Conservation (phyloP, 1,140 invertebrate species). For the Babylonia areolata region DNA sequence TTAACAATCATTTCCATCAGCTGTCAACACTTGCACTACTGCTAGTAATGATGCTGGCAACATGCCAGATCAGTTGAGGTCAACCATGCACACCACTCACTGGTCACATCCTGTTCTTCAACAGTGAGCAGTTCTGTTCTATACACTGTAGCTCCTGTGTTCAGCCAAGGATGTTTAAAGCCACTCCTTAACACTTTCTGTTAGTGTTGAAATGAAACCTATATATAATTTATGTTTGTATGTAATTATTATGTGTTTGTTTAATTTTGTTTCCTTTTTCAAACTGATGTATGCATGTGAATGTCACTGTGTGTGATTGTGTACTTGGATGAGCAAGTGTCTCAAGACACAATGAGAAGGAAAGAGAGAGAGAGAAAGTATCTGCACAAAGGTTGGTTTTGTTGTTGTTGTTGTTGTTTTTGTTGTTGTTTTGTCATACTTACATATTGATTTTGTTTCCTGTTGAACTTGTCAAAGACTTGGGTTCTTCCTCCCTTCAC, state of each 20-base stretch:
- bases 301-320: neutral
- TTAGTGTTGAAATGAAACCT: neutral
- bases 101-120: neutral
- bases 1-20: neutral
- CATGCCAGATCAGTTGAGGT: neutral
- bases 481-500: no score
- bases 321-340: no score
- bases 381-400: no score
- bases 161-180: neutral
- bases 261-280: neutral
- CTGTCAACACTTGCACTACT: neutral
- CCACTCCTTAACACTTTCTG: no score
- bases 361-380: no score
- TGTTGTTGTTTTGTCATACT: no score
- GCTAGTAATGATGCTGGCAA: neutral
- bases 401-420: no score
- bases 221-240: neutral
- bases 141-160: neutral
- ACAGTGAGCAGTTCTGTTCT: neutral
- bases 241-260: neutral
- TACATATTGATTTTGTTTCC: no score
- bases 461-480: no score
- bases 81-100: neutral
- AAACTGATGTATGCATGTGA: neutral
- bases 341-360: no score